Evolutionary conservation across 2,888 invertebrate species (phyloP).

Genomic region (Ormyrus rosae): DNA sequence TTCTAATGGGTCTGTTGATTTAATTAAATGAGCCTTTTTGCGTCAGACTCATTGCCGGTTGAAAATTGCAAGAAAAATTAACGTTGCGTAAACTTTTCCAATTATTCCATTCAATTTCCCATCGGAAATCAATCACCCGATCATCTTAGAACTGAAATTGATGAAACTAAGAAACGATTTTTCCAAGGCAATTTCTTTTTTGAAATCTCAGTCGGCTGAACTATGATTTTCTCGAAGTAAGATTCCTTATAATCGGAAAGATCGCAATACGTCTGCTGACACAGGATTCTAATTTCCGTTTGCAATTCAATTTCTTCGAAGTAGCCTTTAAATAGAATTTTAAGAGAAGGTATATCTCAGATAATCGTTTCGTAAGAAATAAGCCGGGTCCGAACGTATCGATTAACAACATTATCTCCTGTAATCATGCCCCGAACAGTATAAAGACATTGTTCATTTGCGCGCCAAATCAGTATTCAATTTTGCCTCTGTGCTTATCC

Average conservation of each 20-base stretch:
- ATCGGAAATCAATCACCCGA: not conserved
- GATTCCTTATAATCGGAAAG: slow-evolving; percentile 7
- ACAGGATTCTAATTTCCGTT: slow-evolving; percentile 19
- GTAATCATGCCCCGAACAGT: no score
- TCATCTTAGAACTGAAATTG: not conserved
- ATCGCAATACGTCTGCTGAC: not conserved
- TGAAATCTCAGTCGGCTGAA: not conserved
- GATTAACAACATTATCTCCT: no score
- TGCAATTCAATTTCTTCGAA: slow-evolving; percentile 18
- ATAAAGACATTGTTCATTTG: no score
- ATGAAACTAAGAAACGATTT: not conserved
- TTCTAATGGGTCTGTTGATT: no score
- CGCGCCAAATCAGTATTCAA: no score
- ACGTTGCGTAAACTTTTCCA: no score
- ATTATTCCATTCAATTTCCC: not conserved
- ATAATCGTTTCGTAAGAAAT: no score
- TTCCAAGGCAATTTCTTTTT: slow-evolving; percentile 17
- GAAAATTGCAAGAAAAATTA: no score
- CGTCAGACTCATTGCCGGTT: no score
- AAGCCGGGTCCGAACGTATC: no score
- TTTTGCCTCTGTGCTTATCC: no score
- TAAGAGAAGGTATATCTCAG: not conserved
- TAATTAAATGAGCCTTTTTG: no score
- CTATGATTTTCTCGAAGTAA: slow-evolving; percentile 14
- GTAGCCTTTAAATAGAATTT: not conserved